Conservation (phyloP, 1,140 invertebrate genomes). For the Cotesia typhae region DNA sequence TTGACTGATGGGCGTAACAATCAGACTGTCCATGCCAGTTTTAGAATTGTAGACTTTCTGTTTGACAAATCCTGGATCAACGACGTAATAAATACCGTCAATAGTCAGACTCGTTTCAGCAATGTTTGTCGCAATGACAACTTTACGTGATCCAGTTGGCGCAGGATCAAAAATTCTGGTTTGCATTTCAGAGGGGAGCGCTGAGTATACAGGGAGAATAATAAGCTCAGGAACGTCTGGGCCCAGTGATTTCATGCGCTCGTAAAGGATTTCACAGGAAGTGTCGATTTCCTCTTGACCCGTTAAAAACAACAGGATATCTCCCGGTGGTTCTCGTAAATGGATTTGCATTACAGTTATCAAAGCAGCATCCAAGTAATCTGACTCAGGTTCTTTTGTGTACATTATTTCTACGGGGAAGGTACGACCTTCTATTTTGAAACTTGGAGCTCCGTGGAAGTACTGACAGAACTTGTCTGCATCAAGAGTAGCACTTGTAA, state of each 20-base stretch:
- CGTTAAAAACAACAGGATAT: slow-evolving; percentile 93
- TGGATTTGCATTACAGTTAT: slow-evolving; percentile 99
- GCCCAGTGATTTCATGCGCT: slow-evolving; percentile 97
- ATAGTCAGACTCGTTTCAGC: slow-evolving; percentile 99
- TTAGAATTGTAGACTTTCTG: slow-evolving; percentile 99
- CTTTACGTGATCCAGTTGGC: slow-evolving; percentile 95
- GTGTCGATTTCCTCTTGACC: slow-evolving; percentile 99
- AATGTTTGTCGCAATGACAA: slow-evolving; percentile 99
- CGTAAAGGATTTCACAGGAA: slow-evolving; percentile 97
- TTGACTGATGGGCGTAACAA: slow-evolving; percentile 97
- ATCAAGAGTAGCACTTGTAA: slow-evolving; percentile 98
- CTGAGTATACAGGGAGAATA: slow-evolving; percentile 97
- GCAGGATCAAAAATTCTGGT: slow-evolving; percentile 99
- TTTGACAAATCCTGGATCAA: slow-evolving; percentile 99
- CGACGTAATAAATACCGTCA: slow-evolving; percentile 99
- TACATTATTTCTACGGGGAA: slow-evolving; percentile 98
- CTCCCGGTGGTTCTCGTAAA: slow-evolving; percentile 94
- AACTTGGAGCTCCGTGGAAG: slow-evolving; percentile 95
- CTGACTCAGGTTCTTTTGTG: slow-evolving; percentile 98
- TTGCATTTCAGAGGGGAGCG: slow-evolving; percentile 99
- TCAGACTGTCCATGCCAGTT: slow-evolving; percentile 98
- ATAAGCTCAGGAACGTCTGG: slow-evolving; percentile 97
- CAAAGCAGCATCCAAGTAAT: slow-evolving; percentile 96
- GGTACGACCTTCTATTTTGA: slow-evolving; percentile 96
- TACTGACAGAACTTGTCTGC: slow-evolving; percentile 99